Evolutionary conservation across 2,113 vertebrate genomes (phyloP).

Genomic region (Psilopsiagon aymara): DNA sequence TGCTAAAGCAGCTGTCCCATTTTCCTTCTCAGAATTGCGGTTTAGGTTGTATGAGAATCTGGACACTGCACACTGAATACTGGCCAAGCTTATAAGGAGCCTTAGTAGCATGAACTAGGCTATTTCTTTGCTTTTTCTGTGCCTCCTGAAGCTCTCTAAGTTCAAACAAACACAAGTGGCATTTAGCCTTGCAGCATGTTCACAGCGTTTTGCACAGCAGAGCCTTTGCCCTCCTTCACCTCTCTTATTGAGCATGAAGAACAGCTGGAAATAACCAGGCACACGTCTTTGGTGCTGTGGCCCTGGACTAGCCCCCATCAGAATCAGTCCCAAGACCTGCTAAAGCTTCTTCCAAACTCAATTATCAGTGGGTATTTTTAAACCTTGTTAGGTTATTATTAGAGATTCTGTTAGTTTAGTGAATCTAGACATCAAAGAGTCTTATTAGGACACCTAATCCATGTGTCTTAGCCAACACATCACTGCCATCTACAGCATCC

Average conservation of each 20-base stretch:
- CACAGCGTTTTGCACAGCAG: not conserved
- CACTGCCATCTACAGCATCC: not conserved
- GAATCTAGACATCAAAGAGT: not conserved
- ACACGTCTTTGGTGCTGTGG: accelerated
- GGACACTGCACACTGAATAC: not conserved
- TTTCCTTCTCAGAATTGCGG: not conserved
- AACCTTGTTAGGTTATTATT: not conserved
- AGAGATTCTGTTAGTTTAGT: not conserved
- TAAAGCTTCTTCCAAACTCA: not conserved
- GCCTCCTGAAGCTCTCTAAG: not conserved
- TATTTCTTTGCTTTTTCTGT: not conserved
- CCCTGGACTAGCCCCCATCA: not conserved
- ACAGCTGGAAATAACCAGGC: not conserved
- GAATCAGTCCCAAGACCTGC: not conserved
- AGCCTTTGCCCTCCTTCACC: not conserved
- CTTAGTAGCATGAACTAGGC: not conserved
- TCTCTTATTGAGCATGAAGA: not conserved
- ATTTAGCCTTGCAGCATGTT: not conserved
- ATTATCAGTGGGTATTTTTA: not conserved
- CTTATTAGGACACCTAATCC: not conserved
- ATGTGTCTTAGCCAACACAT: not conserved
- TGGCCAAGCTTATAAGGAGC: not conserved
- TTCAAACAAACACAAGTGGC: not conserved
- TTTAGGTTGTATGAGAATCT: not conserved
- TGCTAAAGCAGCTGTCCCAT: not conserved